Evolutionary conservation across 2,113 vertebrate species (phyloP), one percentile per base, ranked within the genome.

Genomic region (Rhineura floridana): DNA sequence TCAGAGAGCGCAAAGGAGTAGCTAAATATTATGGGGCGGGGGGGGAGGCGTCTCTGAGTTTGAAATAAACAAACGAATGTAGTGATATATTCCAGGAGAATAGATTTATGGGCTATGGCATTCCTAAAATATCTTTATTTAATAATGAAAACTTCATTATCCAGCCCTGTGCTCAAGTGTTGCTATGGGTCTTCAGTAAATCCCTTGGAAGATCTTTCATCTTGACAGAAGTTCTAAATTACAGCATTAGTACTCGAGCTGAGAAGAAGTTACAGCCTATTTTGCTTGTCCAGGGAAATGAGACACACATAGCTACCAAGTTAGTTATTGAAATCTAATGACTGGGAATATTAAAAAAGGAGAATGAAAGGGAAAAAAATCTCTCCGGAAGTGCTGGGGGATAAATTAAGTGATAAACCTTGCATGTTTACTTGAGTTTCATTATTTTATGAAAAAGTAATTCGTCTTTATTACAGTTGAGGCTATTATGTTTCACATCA

Each of bases 211-310:
- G 96, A 97, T 97, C 95, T 96, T 97, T 97, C 96, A 97, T 96
- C 95, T 72, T 96, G 97, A 96, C 97, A 97, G 95, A 96, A 96
- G 95, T 96, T 97, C 95, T 96, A 91, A 97, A 96, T 96, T 94
- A 91, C 94, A 94, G 94, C 95, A 95, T 95, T 96, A 95, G 96
- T 92, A 95, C 95, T 96, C 90, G 93, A 96, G 90, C 90, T 59
- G 90, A 93, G 95, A 90, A 95, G 94, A 92, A 93, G 96, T 94
- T 95, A 92, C 92, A 94, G 95, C 94, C 96, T 95, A 93, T 96
- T 96, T 96, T 95, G 96, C 93, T 98, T 93, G 96, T 96, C 98
- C 96, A 96, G 98, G 98, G 98, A 98, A 98, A 98, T 98, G 98
- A 98, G 97, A 95, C 97, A 95, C 97, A 96, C 96, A 93, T 97